Percentiles rank a stretch among this genome's conserved stretches.
These are phyloP conservation scores for Gobio gobio DNA, from an alignment of 2,113 vertebrate species.

Conservation along the genomic window DNA sequence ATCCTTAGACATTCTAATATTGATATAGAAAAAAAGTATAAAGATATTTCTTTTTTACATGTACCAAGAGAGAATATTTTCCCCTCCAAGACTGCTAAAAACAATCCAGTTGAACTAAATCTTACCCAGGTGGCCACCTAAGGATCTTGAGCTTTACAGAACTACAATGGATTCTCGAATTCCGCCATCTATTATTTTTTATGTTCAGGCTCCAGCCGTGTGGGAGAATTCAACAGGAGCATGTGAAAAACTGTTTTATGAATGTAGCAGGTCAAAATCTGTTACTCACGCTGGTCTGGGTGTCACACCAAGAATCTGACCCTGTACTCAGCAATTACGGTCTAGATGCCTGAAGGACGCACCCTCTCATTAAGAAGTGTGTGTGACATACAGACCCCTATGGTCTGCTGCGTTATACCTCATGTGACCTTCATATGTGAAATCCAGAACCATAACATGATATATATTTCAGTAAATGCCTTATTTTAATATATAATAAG, in stretches of 20 bases:
- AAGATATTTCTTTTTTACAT: neutral
- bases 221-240: constrained; percentile 1
- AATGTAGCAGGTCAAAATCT: constrained; percentile 44
- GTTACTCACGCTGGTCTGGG: constrained; percentile 41
- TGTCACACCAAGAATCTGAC: constrained; percentile 52
- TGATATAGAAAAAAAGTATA: neutral
- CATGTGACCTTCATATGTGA: neutral
- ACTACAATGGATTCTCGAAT: neutral
- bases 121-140: neutral
- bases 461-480: neutral
- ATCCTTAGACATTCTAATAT: neutral
- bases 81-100: neutral
- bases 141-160: neutral
- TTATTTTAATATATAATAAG: neutral
- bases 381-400: neutral
- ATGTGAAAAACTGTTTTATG: constrained; percentile 31
- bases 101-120: neutral
- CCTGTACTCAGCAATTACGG: constrained; percentile 47
- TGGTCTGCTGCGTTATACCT: neutral
- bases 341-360: constrained; percentile 35
- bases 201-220: neutral
- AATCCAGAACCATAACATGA: neutral
- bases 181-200: neutral
- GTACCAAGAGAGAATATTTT: neutral
- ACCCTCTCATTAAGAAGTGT: constrained; percentile 39